Percentiles rank a stretch among this genome's conserved stretches.
These are phyloP conservation scores for Corythaeola cristata DNA, from an alignment of 2,113 vertebrate genomes.

Conservation along the genomic window DNA sequence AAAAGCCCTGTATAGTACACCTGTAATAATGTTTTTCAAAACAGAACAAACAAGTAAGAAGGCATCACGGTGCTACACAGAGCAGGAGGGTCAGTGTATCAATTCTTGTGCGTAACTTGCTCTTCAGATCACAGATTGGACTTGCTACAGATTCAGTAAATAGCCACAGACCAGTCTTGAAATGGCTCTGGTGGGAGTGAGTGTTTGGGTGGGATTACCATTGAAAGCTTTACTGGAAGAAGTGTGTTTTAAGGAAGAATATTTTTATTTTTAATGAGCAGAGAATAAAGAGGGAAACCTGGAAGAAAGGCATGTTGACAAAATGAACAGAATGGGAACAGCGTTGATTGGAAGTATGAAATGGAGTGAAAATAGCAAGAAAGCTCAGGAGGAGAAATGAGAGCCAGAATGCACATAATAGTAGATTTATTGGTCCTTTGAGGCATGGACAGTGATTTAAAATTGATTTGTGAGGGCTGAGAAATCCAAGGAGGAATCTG, in stretches of 20 bases:
- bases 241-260: background rate
- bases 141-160: background rate
- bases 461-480: background rate
- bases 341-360: background rate
- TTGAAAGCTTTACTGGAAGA: background rate
- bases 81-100: background rate
- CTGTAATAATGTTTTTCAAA: background rate
- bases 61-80: background rate
- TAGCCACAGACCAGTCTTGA: background rate
- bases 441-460: background rate
- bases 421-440: background rate
- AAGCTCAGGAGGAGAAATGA: background rate
- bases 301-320: background rate
- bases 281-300: background rate
- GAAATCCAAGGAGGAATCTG: background rate
- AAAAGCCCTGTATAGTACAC: background rate
- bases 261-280: background rate
- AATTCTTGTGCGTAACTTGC: background rate
- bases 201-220: background rate
- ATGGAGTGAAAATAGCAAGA: background rate
- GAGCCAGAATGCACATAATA: background rate
- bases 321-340: background rate
- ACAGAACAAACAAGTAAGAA: background rate
- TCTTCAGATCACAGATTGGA: background rate
- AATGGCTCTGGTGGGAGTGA: background rate